These are phyloP conservation scores for Decapterus maruadsi DNA, from an alignment of 2,797 vertebrate species.

Conservation along the genomic window DNA sequence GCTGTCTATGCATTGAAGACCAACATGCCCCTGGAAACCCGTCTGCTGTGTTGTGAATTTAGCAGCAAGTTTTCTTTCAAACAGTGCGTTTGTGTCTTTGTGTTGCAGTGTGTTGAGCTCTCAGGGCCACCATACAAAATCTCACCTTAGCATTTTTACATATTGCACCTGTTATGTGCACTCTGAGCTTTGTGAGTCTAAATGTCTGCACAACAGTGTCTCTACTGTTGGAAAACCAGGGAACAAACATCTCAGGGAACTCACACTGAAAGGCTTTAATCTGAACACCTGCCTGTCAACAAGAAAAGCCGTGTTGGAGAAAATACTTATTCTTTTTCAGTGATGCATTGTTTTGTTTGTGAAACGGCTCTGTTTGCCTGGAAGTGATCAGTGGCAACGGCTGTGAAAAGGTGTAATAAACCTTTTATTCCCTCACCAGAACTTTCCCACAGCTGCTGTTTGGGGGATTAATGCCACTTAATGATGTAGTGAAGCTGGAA, in stretches of 20 bases:
- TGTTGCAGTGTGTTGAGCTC: too few species aligned
- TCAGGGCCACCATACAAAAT: neutral
- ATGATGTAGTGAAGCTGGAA: slow-evolving; percentile 31
- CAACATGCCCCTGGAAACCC: too few species aligned
- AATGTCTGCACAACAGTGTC: neutral
- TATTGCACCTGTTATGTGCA: neutral
- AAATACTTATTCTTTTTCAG: slow-evolving; percentile 25
- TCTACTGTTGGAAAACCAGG: neutral
- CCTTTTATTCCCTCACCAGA: slow-evolving; percentile 30
- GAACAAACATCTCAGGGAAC: slow-evolving; percentile 2
- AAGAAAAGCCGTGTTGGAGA: slow-evolving; percentile 25
- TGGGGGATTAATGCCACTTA: slow-evolving; percentile 54
- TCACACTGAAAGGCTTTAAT: slow-evolving; percentile 6
- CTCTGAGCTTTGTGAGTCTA: neutral
- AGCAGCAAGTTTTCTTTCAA: too few species aligned
- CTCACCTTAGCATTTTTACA: neutral
- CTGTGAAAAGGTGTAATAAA: slow-evolving; percentile 47
- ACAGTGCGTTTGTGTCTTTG: too few species aligned
- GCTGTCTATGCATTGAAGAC: too few species aligned
- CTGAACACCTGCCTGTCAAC: slow-evolving; percentile 7
- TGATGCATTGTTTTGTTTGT: slow-evolving; percentile 43
- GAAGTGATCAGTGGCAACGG: slow-evolving; percentile 19
- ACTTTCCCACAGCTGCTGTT: slow-evolving; percentile 70
- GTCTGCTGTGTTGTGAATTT: too few species aligned
- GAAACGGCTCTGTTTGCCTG: slow-evolving; percentile 1